Base-by-base conservation (phyloP, 2,113 vertebrate species). In the Oceanites oceanicus region DNA sequence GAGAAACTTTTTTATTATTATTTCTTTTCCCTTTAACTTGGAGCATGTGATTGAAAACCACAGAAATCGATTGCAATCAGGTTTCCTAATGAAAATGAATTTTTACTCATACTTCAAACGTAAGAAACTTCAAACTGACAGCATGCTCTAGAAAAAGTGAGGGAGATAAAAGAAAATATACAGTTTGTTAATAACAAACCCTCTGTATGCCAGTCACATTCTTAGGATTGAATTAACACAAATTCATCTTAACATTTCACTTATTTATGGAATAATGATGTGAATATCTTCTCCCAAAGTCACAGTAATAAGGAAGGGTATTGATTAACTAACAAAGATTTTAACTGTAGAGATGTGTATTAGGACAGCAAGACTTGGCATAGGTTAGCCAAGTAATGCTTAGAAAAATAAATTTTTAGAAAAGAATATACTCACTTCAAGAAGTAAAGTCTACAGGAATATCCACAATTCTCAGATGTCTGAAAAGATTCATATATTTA, bases 391-490 rank as follows among this genome's bases (percentile, higher is more conserved):
- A 94, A 86, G 87, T 55, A 68, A 76, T 91, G 94, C 88, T 96
- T 75, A 94, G 38, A 79, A 91, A 89, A 94, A 76, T 27, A 88
- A 56, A 58, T 70, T 92, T 96, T 94, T 92, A 96, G 74, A 92
- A 96, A 95, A 97, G 42, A 81, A 91, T 96, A 95, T 95, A 96
- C 89, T 96, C 92, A 94, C 88, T 97, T 97, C 90, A 82, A 36
- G 94, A 90, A 96, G 95, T 89, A 95, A 96, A 95, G 80, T 87
- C 92, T 95, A 96, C 92, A 97, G 94, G 95, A 95, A 97, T 94
- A 96, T 94, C 88, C 88, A 96, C 72, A 94, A 92, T 87, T 97
- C 94, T 95, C 92, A 96, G 91, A 90, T 93, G 91, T 94, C 94
- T 96, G 91, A 88, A 95, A 95, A 97, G 94, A 96, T 95, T 90